A percentile compares a stretch with the other conserved stretches of the same genome.
Conservation (phyloP, 2,113 vertebrate species). For the Malurus melanocephalus region DNA sequence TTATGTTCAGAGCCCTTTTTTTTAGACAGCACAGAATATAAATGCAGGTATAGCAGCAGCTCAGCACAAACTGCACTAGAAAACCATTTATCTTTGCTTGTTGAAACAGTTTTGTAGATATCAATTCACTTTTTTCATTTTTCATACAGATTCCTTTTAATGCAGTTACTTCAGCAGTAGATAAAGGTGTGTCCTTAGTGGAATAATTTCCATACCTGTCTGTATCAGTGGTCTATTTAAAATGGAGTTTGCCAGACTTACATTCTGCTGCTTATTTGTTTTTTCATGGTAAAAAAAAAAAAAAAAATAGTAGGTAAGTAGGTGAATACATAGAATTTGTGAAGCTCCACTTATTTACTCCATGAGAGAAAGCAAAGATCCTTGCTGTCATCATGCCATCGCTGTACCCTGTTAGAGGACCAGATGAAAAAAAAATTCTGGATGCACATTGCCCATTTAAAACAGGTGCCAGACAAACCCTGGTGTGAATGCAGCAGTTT, state of each 20-base stretch:
- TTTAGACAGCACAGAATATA: neutral
- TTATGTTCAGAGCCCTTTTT: neutral
- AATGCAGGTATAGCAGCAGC: neutral
- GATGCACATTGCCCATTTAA: no score
- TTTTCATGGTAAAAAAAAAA: neutral
- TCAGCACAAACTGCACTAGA: neutral
- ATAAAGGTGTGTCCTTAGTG: neutral
- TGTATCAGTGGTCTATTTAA: neutral
- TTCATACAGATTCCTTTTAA: neutral
- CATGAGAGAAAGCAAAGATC: neutral
- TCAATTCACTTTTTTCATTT: neutral
- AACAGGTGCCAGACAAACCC: no score
- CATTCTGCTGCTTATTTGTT: neutral
- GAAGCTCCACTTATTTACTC: neutral
- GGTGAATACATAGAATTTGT: neutral
- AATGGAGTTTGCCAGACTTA: neutral
- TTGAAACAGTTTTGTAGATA: slow-evolving; percentile 21
- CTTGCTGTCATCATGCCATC: neutral
- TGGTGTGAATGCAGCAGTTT: neutral
- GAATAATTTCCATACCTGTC: neutral
- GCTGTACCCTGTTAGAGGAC: neutral
- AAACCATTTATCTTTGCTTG: neutral
- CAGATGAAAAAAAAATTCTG: neutral
- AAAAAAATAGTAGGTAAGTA: neutral
- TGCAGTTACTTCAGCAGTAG: neutral